Percentiles rank a stretch among this genome's conserved stretches.
Conservation (phyloP, 1,140 invertebrate genomes). For the Helicorthomorpha holstii region DNA sequence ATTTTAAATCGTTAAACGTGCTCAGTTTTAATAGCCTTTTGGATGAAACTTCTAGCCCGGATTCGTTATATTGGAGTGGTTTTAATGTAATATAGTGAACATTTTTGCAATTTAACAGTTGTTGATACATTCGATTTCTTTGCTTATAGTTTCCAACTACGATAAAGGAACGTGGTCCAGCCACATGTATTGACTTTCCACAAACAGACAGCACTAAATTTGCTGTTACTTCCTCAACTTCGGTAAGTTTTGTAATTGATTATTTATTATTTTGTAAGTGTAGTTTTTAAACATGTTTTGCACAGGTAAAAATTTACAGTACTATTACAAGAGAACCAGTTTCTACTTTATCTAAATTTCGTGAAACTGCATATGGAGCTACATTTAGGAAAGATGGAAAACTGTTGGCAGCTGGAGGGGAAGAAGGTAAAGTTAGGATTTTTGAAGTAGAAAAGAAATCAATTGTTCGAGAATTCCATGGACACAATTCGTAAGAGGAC, state of each 20-base stretch:
- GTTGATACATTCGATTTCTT: conserved; percentile 14
- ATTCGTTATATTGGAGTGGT: background rate
- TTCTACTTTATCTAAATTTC: conserved; percentile 71
- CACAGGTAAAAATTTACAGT: conserved; percentile 67
- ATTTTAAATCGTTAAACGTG: background rate
- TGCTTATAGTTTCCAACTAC: conserved; percentile 57
- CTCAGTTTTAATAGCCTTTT: background rate
- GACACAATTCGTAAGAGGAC: conserved; percentile 37
- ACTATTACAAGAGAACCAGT: conserved; percentile 63
- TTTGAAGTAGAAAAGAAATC: conserved; percentile 71
- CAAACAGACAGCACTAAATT: conserved; percentile 70
- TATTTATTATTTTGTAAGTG: background rate
- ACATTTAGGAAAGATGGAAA: conserved; percentile 70
- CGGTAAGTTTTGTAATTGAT: conserved; percentile 33
- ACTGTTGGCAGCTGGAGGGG: conserved; percentile 66
- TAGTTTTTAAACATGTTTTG: conserved; percentile 5
- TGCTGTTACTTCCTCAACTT: conserved; percentile 73
- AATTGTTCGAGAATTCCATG: conserved; percentile 49
- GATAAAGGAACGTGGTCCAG: conserved; percentile 78
- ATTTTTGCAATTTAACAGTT: no score
- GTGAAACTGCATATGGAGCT: conserved; percentile 68
- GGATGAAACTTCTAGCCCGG: no score
- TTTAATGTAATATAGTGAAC: background rate
- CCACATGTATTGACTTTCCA: conserved; percentile 80
- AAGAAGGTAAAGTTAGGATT: conserved; percentile 67